These are phyloP conservation scores for Zoanthus solanderi DNA, from an alignment of 92 coral and sea anemone species.

Conservation along the genomic window DNA sequence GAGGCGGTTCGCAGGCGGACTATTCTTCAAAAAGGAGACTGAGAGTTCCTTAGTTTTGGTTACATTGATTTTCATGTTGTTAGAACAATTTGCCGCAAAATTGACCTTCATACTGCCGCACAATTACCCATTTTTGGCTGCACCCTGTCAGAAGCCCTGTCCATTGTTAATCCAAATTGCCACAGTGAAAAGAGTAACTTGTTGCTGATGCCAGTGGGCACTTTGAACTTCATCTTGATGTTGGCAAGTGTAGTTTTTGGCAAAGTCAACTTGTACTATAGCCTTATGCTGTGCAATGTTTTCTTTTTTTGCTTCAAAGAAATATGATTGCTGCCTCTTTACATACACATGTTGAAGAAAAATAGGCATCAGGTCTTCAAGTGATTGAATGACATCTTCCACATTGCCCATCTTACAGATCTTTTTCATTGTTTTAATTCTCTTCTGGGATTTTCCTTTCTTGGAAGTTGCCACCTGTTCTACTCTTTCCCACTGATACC, in stretches of 20 bases:
- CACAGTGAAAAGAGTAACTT: too few species aligned
- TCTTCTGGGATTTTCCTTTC: slow-evolving; percentile 14
- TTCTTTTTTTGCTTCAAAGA: slow-evolving; percentile 52
- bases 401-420: slow-evolving; percentile 36
- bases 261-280: slow-evolving; percentile 74
- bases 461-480: neutral
- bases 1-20: too few species aligned
- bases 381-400: slow-evolving; percentile 1
- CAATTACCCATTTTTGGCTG: too few species aligned
- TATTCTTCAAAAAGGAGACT: too few species aligned
- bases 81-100: too few species aligned
- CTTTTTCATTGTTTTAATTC: slow-evolving; percentile 41
- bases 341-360: slow-evolving; percentile 49
- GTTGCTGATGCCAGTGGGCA: too few species aligned
- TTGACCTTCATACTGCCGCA: too few species aligned
- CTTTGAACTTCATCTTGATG: slow-evolving; percentile 68
- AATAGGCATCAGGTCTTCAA: slow-evolving; percentile 5
- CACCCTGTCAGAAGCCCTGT: too few species aligned
- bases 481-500: too few species aligned
- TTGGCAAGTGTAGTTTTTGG: slow-evolving; percentile 67
- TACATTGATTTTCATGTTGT: too few species aligned
- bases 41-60: too few species aligned
- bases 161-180: too few species aligned
- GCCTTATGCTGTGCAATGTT: slow-evolving; percentile 42
- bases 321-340: slow-evolving; percentile 64